Base-by-base conservation (phyloP, 2,888 invertebrate genomes). In the Idaea straminata region DNA sequence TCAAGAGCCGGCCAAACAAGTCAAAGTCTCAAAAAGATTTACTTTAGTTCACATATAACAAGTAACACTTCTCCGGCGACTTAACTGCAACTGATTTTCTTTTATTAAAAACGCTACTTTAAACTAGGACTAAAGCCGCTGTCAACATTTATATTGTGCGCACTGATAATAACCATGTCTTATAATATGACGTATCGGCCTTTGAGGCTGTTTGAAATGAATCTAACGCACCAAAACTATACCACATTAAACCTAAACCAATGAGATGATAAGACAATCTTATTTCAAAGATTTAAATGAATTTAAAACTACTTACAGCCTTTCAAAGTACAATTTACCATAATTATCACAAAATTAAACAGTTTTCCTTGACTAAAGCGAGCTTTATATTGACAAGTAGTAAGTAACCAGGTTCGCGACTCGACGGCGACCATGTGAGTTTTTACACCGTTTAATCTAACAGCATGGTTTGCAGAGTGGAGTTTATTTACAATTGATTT, bases 381-480 rank as follows among this genome's bases (percentile, higher is more conserved):
- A 77, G 89, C 89, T 88, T 84, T 66, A 47, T 66, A 71, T 71
- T 72, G 68, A 72, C 62, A 61, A 47, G 7, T 63, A 69, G 66
- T 66, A 67, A 66, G 70, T 72, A 72, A 70, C 74, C 82, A 77
- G 83, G 74, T 69, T 70, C 70, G 73, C 73, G 73, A 74, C 69
- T 68, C 74, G 63, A 70, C 71, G 68, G 77, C 76, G 70, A 73
- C 72, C 74, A 78, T 78, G 84, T 83, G 81, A 83, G 84, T 84
- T 75, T 78, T 74, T 64, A 69, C 72, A 61, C 61, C 72, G 71
- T 73, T 71, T 71, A 63, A 61, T 65, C 47, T 82, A 83, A 82
- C 74, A 72, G 83, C 84, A 85, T 84, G 84, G 70, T 63, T 75
- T 47, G 47, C 47, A 47, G 47, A 68, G 47, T 47, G 47, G 47